These are phyloP conservation scores for Premnoplex brunnescens DNA, from an alignment of 2,797 vertebrate species.

Conservation along the genomic window DNA sequence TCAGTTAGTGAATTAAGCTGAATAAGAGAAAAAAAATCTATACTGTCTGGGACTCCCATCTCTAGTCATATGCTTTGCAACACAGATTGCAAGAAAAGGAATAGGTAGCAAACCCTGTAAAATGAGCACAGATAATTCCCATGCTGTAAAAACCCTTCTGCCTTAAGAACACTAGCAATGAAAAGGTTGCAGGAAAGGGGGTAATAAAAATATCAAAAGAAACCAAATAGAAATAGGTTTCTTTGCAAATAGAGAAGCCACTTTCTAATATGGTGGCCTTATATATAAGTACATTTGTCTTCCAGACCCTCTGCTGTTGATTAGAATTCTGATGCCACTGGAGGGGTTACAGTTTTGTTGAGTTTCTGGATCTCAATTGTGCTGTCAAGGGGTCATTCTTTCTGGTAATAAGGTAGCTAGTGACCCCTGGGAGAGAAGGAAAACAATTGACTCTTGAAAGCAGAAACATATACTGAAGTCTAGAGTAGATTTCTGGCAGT, in stretches of 20 bases:
- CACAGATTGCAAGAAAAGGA: conserved; percentile 48
- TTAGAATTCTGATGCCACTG: conserved; percentile 68
- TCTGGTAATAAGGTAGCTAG: conserved; percentile 75
- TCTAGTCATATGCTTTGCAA: neutral
- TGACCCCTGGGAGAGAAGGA: conserved; percentile 68
- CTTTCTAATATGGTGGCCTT: conserved; percentile 60
- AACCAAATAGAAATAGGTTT: conserved; percentile 54
- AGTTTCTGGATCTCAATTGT: conserved; percentile 66
- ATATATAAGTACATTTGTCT: conserved; percentile 68
- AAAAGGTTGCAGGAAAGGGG: conserved; percentile 59
- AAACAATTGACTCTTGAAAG: conserved; percentile 72
- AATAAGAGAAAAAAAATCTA: conserved; percentile 4
- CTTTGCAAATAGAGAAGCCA: conserved; percentile 57
- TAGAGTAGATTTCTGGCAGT: conserved; percentile 66
- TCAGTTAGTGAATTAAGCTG: conserved; percentile 17
- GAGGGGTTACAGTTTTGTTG: conserved; percentile 70
- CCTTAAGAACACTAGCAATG: conserved; percentile 48
- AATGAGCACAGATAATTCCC: conserved; percentile 52
- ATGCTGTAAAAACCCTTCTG: conserved; percentile 22
- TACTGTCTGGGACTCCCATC: conserved; percentile 18
- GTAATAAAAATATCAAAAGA: conserved; percentile 65
- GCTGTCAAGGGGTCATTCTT: conserved; percentile 74
- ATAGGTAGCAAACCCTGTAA: conserved; percentile 53
- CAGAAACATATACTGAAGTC: conserved; percentile 62
- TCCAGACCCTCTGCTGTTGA: conserved; percentile 71